A percentile compares a stretch with the other conserved stretches of the same genome.
phyloP scores from a whole-genome alignment of 2,888 invertebrate species.

The Scaeva pyrastri region DNA sequence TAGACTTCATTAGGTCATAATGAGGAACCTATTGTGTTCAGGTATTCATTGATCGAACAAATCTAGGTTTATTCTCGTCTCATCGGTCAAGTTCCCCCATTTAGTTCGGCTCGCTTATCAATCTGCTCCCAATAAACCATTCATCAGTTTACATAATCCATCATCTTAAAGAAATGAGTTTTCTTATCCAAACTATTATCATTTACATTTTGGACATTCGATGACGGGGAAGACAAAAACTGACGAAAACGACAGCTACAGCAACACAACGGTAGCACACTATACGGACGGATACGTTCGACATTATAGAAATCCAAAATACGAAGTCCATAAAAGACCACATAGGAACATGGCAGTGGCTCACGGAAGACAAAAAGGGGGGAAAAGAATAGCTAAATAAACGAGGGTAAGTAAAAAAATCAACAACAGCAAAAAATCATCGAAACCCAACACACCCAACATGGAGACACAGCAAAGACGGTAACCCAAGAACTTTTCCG shows the following conservation, averaged over 20 bases:
- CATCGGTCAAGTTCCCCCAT: slow-evolving; percentile 43
- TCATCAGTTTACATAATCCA: slow-evolving; percentile 76
- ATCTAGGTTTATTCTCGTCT: slow-evolving; percentile 25
- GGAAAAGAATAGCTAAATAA: slow-evolving; percentile 38
- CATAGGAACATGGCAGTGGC: background rate
- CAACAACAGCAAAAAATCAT: background rate
- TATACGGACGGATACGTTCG: slow-evolving; percentile 8
- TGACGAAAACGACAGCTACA: slow-evolving; percentile 23
- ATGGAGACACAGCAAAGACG: slow-evolving; percentile 31
- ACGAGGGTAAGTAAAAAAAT: slow-evolving; percentile 40
- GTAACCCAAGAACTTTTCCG: slow-evolving; percentile 62
- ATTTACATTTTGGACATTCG: slow-evolving; percentile 68
- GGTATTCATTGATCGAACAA: slow-evolving; percentile 56
- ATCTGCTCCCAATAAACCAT: slow-evolving; percentile 69
- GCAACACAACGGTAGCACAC: background rate
- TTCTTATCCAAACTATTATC: slow-evolving; percentile 75
- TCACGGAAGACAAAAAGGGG: slow-evolving; percentile 10
- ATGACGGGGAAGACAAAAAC: slow-evolving; percentile 36
- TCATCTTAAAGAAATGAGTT: slow-evolving; percentile 74
- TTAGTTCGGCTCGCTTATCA: slow-evolving; percentile 20
- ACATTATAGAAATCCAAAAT: slow-evolving; percentile 68
- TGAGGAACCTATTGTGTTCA: slow-evolving; percentile 62
- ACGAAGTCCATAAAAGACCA: slow-evolving; percentile 62
- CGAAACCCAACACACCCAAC: no score
- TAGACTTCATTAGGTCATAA: slow-evolving; percentile 64